phyloP scores from a whole-genome alignment of 2,888 invertebrate genomes.

The Liopterus haemorrhoidalis region DNA sequence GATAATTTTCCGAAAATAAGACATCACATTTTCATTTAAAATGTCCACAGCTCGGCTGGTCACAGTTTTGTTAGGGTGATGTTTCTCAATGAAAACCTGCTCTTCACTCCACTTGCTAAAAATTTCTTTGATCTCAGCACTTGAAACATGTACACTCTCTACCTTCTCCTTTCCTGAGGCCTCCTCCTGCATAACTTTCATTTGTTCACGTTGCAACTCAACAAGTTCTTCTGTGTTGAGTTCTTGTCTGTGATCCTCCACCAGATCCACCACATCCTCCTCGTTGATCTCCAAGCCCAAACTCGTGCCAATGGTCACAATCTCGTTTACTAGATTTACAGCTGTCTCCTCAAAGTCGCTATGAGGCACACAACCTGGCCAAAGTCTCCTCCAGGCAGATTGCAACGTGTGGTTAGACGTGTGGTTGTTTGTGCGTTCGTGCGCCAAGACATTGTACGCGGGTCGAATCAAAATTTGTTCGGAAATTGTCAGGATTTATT shows the following conservation, averaged over 20 bases:
- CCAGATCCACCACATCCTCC: slow-evolving; percentile 3
- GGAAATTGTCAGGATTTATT: too few species aligned
- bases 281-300: slow-evolving; percentile 10
- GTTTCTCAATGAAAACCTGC: slow-evolving; percentile 7
- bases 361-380: background rate
- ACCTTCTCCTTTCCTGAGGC: background rate
- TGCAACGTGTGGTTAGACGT: slow-evolving; percentile 32
- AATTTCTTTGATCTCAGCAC: slow-evolving; percentile 3
- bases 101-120: slow-evolving; percentile 8
- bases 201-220: slow-evolving; percentile 7
- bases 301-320: slow-evolving; percentile 6
- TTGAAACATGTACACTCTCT: slow-evolving; percentile 1
- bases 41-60: slow-evolving; percentile 1
- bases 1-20: slow-evolving; percentile 4
- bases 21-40: slow-evolving; percentile 9
- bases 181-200: slow-evolving; percentile 7
- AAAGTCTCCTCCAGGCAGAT: slow-evolving; percentile 28
- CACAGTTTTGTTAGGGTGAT: slow-evolving; percentile 8
- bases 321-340: slow-evolving; percentile 4
- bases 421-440: too few species aligned
- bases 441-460: too few species aligned
- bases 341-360: too few species aligned
- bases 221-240: slow-evolving; percentile 7
- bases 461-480: too few species aligned
- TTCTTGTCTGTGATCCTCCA: slow-evolving; percentile 6